phyloP scores from a whole-genome alignment of 2,113 vertebrate genomes.

The Actinemys pallida region DNA sequence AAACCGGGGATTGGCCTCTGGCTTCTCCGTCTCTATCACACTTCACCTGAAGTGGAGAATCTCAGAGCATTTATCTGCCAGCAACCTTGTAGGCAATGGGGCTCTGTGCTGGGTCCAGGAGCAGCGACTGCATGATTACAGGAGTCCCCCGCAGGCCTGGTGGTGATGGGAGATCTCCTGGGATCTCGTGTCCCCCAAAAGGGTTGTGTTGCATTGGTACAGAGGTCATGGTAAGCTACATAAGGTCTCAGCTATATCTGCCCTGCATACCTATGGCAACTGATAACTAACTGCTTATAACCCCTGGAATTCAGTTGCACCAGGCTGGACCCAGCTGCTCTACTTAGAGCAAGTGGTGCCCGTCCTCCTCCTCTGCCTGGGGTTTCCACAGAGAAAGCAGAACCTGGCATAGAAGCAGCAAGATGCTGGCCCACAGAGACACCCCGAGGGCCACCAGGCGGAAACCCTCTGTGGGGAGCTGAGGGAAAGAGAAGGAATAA shows the following conservation, averaged over 20 bases:
- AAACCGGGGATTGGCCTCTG: neutral
- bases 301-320: neutral
- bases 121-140: neutral
- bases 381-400: neutral
- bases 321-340: neutral
- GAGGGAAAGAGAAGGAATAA: neutral
- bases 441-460: neutral
- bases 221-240: neutral
- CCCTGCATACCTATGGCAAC: neutral
- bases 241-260: neutral
- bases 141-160: neutral
- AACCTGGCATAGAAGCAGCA: neutral
- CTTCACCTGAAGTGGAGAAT: neutral
- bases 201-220: neutral
- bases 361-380: neutral
- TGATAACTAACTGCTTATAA: neutral
- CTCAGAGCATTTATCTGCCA: neutral
- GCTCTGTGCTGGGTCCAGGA: neutral
- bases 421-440: neutral
- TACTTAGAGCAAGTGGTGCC: neutral
- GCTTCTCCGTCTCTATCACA: neutral
- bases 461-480: neutral
- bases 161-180: too few species aligned
- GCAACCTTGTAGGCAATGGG: too few species aligned
- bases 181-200: neutral